Base-by-base conservation (phyloP, 1,140 invertebrate species). In the Arion vulgaris region DNA sequence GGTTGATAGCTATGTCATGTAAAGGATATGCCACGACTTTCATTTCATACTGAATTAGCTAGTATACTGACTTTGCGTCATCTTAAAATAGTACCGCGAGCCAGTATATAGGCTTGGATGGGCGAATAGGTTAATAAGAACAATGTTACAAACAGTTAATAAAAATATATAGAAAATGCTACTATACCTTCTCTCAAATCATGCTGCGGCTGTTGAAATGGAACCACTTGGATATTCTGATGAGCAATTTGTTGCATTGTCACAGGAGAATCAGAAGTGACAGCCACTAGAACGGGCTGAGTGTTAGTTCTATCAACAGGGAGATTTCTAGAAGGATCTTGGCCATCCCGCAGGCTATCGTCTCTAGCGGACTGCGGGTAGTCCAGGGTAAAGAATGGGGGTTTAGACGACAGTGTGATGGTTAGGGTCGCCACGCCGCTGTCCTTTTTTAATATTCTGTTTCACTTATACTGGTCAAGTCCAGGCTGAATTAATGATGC, bases 321-420 rank as follows among this genome's bases (percentile, higher is more conserved):
- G 23, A 34, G 13, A 23, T 41, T 51, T 23, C 17, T 72, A 26
- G 41, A 13, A 2, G 73, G 26, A 1, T 34, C n/a, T 28, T 75
- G 41, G 73, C 23, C 73, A n/a, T 51, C 73, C 38, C 41, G 28
- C 38, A 28, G 45, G 73, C 38, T 45, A 34, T 75, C 73, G 32
- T 17, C 32, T 23, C 32, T 45, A 49, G 41, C 71, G 36, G 71
- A 51, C 49, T 75, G 73, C 28, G 73, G 73, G 73, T 75, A 75
- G 73, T 75, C 73, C 73, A 75, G 73, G 28, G 73, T 51, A 51
- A 75, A 75, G 73, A 75, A 75, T 4, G 73, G 73, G 13, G 73
- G 53, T 45, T 45, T 75, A 17, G 73, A 75, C 1, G 73, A 75
- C 73, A 75, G 73, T 17, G 13, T 75, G 73, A 7, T 51, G 45